Evolutionary conservation across 2,113 vertebrate genomes (phyloP).

Genomic region (Ranitomeya variabilis): DNA sequence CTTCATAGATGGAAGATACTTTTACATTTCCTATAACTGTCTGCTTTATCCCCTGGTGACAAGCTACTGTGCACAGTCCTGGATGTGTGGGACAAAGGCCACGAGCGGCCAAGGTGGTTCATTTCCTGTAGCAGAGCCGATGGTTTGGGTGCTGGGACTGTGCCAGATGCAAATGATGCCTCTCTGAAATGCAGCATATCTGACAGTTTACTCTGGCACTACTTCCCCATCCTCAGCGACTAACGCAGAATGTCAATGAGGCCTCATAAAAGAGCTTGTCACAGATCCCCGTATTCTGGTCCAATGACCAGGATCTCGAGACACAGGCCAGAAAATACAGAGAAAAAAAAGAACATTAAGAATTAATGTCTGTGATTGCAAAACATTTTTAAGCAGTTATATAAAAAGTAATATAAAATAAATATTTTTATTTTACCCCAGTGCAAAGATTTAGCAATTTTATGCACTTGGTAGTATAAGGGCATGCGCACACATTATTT

Average conservation of each 20-base stretch:
- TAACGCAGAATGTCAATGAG: conserved; percentile 33
- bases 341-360: not conserved
- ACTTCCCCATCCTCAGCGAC: not conserved
- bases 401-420: not conserved
- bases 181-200: conserved; percentile 14
- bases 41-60: not conserved
- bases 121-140: not conserved
- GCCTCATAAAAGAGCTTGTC: conserved; percentile 14
- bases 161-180: conserved; percentile 32
- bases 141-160: not conserved
- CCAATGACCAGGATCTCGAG: not conserved
- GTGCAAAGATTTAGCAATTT: no score
- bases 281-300: not conserved
- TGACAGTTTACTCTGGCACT: conserved; percentile 18
- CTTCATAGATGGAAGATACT: not conserved
- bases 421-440: no score
- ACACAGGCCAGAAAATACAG: not conserved
- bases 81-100: not conserved
- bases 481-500: no score
- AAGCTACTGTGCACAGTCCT: not conserved
- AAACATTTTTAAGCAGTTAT: not conserved
- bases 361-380: not conserved
- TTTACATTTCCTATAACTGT: not conserved
- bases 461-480: no score
- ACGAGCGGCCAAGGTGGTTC: not conserved